Percentiles rank a stretch among this genome's conserved stretches.
These are phyloP conservation scores for Aleadryas rufinucha DNA, from an alignment of 2,113 vertebrate genomes.

Conservation along the genomic window DNA sequence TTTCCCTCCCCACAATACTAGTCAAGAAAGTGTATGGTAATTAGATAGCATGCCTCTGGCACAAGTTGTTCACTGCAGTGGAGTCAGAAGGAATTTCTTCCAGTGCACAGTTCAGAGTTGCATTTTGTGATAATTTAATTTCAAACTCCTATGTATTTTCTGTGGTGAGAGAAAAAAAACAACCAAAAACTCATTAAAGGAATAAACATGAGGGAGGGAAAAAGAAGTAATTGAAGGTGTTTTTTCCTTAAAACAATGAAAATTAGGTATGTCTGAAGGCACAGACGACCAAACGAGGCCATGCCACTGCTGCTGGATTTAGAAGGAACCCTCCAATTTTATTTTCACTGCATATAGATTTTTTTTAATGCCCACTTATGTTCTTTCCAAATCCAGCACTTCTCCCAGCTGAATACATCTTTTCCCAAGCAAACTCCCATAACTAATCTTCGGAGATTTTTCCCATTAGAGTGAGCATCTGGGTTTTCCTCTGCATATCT, in stretches of 20 bases:
- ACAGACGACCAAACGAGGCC: neutral
- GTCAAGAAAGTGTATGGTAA: conserved; percentile 10
- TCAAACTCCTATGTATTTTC: neutral
- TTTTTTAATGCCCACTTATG: neutral
- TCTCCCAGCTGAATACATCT: neutral
- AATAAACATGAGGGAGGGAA: neutral
- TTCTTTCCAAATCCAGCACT: neutral
- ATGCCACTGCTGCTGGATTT: neutral
- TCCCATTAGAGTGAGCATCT: neutral
- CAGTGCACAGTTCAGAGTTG: neutral
- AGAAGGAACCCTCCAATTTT: neutral
- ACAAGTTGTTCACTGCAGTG: neutral
- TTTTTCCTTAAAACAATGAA: neutral
- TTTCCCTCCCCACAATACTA: neutral
- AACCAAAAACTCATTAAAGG: neutral
- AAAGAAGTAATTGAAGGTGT: neutral
- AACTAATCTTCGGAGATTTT: neutral
- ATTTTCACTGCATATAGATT: neutral
- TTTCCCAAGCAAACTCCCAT: neutral
- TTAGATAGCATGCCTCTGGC: conserved; percentile 28
- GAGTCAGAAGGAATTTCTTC: conserved; percentile 3
- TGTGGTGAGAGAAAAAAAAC: neutral
- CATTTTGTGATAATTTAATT: neutral
- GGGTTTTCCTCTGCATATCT: neutral
- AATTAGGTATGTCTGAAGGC: neutral